phyloP scores from a whole-genome alignment of 2,113 vertebrate genomes.

The Ursus arctos region DNA sequence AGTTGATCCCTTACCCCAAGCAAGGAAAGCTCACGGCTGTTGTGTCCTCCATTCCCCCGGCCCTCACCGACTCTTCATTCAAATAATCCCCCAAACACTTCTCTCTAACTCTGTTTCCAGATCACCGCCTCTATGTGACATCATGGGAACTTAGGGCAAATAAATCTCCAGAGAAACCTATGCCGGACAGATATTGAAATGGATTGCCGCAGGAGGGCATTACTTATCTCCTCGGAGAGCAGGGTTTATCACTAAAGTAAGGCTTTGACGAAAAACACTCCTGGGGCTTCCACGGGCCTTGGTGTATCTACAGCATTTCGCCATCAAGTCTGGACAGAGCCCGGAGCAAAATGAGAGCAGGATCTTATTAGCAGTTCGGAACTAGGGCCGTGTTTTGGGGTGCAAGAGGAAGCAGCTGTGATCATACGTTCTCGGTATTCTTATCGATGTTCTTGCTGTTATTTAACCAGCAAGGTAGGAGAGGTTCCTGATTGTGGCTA shows the following conservation, averaged over 20 bases:
- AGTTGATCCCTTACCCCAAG: not conserved
- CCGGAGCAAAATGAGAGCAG: conserved; percentile 12
- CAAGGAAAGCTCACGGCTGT: not conserved
- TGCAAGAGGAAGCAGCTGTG: not conserved
- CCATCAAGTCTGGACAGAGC: conserved; percentile 39
- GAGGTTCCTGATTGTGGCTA: not conserved
- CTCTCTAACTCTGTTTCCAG: conserved; percentile 62
- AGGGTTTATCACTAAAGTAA: conserved; percentile 50
- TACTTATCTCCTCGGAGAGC: conserved; percentile 68
- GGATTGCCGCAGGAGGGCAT: conserved; percentile 22
- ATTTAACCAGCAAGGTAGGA: not conserved
- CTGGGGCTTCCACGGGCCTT: not conserved
- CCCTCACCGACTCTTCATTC: not conserved
- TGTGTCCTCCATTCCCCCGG: not conserved
- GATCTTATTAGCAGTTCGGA: conserved; percentile 58
- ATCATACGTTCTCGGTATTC: not conserved
- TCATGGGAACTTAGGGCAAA: conserved; percentile 66
- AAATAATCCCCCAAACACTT: conserved; percentile 53
- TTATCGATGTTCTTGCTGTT: not conserved
- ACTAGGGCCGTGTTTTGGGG: not conserved
- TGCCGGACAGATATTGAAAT: conserved; percentile 78
- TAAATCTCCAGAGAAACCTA: conserved; percentile 69
- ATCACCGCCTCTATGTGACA: conserved; percentile 71
- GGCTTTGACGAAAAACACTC: conserved; percentile 73
- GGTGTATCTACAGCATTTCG: conserved; percentile 30